Conservation (phyloP, 2,888 invertebrate genomes). For the Tipula unca region DNA sequence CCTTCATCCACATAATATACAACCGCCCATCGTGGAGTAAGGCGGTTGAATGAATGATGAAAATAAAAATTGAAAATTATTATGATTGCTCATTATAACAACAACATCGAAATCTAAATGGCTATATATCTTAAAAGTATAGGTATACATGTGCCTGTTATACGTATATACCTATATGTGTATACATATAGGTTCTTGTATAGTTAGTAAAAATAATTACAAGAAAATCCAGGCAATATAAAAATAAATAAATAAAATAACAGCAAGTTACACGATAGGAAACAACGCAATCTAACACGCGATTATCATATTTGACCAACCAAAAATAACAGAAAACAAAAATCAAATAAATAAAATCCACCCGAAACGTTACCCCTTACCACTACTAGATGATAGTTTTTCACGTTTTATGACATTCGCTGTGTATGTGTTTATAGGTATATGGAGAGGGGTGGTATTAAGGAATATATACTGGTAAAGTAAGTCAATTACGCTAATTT, state of each 20-base stretch:
- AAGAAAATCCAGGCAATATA: not conserved
- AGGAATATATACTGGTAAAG: not conserved
- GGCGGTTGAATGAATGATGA: not conserved
- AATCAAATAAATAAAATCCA: not conserved
- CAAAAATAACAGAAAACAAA: not conserved
- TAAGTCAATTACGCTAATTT: not conserved
- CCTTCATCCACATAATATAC: not conserved
- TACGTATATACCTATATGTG: not conserved
- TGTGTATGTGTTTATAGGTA: not conserved
- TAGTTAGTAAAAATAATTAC: slow-evolving; percentile 3
- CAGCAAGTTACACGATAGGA: slow-evolving; percentile 8
- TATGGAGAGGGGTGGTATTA: not conserved
- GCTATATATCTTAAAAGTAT: not conserved
- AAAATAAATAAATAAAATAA: slow-evolving; percentile 14
- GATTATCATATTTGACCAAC: slow-evolving; percentile 8
- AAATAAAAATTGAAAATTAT: not conserved
- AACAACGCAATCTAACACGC: not conserved
- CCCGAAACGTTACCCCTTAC: not conserved
- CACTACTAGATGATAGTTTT: not conserved
- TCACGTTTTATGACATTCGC: not conserved
- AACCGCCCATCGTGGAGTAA: not conserved
- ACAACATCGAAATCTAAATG: not conserved
- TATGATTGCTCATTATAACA: not conserved
- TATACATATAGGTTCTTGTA: not conserved
- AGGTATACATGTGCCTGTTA: not conserved